A percentile compares a stretch with the other conserved stretches of the same genome.
These are phyloP conservation scores for Microcebus jonahi DNA, from an alignment of 2,113 vertebrate genomes.

Conservation along the genomic window DNA sequence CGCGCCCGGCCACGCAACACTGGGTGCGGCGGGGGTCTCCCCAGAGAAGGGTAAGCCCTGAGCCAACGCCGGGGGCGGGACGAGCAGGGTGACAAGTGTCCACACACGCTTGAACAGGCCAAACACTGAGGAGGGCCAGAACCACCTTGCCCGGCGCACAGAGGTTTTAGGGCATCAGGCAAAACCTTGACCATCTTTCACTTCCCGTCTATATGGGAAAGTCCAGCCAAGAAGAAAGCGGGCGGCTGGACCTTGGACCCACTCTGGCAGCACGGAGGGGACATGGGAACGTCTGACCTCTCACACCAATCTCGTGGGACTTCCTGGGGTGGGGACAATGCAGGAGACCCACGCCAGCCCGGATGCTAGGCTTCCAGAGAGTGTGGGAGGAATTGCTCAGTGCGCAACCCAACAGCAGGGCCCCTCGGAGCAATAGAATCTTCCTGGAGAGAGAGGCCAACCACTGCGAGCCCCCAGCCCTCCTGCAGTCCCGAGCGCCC, in stretches of 20 bases:
- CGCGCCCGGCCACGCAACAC: neutral
- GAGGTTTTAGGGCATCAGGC: neutral
- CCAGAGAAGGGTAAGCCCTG: neutral
- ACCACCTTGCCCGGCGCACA: neutral
- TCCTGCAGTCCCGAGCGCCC: neutral
- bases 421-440: neutral
- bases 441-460: neutral
- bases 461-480: neutral
- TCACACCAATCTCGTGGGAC: fast-evolving
- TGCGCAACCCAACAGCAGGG: fast-evolving
- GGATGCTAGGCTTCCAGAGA: neutral
- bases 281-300: neutral
- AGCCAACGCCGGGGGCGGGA: neutral
- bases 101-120: neutral
- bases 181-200: neutral
- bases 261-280: neutral
- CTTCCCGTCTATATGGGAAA: neutral
- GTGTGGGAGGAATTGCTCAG: neutral
- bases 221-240: neutral
- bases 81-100: neutral
- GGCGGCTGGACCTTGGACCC: neutral
- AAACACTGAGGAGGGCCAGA: neutral
- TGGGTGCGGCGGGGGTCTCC: too few relatives aligned
- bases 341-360: neutral
- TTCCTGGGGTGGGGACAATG: neutral